Conservation (phyloP, 2,113 vertebrate species). For the Dissostichus mawsoni region DNA sequence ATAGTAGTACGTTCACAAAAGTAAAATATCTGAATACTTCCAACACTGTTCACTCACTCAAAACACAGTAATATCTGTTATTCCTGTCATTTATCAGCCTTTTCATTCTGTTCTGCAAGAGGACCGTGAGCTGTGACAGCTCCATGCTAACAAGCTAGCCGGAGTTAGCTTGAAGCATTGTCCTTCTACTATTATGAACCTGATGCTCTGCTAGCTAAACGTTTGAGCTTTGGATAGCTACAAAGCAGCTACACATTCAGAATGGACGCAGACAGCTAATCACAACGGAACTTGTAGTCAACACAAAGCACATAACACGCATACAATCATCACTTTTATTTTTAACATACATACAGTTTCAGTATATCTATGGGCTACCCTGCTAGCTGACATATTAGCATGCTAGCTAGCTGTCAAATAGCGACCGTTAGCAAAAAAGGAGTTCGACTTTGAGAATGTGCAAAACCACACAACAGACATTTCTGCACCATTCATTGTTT, state of each 20-base stretch:
- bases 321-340: neutral
- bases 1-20: neutral
- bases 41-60: too few species aligned
- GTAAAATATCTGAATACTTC: neutral
- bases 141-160: conserved; percentile 35
- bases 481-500: neutral
- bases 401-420: conserved; percentile 75
- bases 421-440: conserved; percentile 42
- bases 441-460: conserved; percentile 36
- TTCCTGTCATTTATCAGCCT: neutral
- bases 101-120: neutral
- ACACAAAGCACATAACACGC: too few species aligned
- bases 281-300: neutral
- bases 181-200: conserved; percentile 48
- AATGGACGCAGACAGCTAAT: neutral
- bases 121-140: conserved; percentile 47
- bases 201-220: conserved; percentile 48
- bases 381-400: conserved; percentile 57
- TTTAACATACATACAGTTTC: neutral
- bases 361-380: neutral
- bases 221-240: neutral
- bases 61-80: too few species aligned
- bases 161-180: conserved; percentile 67
- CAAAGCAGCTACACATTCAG: neutral
- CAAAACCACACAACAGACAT: neutral